A percentile compares a stretch with the other conserved stretches of the same genome.
Evolutionary conservation across 2,797 vertebrate species (phyloP).

Genomic region (Pseudocheirus occidentalis): DNA sequence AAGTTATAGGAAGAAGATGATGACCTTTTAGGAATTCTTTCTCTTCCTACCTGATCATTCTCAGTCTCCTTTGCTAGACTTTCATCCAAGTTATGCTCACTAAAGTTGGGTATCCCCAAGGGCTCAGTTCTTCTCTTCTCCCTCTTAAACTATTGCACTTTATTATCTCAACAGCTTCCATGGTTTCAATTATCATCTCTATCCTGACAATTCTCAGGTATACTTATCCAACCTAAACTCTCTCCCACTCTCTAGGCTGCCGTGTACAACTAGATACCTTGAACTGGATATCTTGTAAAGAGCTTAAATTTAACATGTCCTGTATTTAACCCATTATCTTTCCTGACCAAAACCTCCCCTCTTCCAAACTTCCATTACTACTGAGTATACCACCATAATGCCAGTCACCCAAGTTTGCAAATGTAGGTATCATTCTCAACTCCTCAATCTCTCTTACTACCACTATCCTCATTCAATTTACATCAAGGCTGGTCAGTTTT

Average conservation of each 20-base stretch:
- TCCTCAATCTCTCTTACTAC: too few species aligned
- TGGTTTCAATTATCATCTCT: neutral
- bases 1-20: neutral
- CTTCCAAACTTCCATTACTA: too few species aligned
- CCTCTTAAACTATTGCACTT: neutral
- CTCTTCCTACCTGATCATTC: neutral
- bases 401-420: too few species aligned
- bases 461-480: too few species aligned
- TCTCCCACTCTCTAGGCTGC: neutral
- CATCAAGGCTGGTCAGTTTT: too few species aligned
- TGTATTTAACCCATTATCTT: too few species aligned
- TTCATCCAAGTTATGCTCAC: neutral
- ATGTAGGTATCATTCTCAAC: too few species aligned
- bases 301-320: neutral
- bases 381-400: too few species aligned
- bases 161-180: neutral
- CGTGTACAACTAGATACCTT: neutral
- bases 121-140: neutral
- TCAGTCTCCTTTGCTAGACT: neutral
- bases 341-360: too few species aligned
- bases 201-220: neutral
- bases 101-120: neutral
- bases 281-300: neutral
- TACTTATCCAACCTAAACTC: neutral
- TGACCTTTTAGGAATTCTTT: neutral